phyloP scores from a whole-genome alignment of 2,888 invertebrate genomes.

The Scelioninae gen. 2 region DNA sequence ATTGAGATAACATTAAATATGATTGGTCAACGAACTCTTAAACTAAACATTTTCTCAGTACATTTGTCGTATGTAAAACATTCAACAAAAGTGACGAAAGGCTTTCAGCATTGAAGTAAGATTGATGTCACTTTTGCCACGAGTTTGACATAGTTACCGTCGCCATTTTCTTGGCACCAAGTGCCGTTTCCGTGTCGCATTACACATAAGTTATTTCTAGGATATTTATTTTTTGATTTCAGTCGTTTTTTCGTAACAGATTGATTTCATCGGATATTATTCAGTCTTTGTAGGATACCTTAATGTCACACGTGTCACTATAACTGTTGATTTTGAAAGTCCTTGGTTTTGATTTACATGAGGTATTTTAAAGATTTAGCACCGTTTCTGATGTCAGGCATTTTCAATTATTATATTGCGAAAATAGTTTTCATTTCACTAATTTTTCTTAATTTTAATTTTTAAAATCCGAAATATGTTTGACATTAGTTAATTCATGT shows the following conservation, averaged over 20 bases:
- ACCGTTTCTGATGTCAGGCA: background rate
- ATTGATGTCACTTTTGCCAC: too few species aligned
- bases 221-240: constrained; percentile 25
- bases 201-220: background rate
- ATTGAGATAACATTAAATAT: too few species aligned
- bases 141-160: background rate
- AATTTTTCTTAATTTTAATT: constrained; percentile 4
- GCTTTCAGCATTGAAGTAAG: too few species aligned
- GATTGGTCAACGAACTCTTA: too few species aligned
- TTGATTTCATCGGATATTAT: constrained; percentile 27
- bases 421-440: constrained; percentile 1
- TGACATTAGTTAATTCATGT: background rate
- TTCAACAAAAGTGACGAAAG: too few species aligned
- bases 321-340: background rate
- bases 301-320: constrained; percentile 7
- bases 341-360: background rate
- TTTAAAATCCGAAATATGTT: constrained; percentile 12
- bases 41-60: too few species aligned
- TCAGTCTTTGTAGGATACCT: constrained; percentile 33
- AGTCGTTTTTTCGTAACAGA: constrained; percentile 21
- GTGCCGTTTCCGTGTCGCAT: background rate
- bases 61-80: too few species aligned
- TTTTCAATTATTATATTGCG: background rate
- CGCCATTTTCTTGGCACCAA: background rate
- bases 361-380: constrained; percentile 18